Evolutionary conservation across 2,888 invertebrate species (phyloP).

Genomic region (Euplagia quadripunctaria): DNA sequence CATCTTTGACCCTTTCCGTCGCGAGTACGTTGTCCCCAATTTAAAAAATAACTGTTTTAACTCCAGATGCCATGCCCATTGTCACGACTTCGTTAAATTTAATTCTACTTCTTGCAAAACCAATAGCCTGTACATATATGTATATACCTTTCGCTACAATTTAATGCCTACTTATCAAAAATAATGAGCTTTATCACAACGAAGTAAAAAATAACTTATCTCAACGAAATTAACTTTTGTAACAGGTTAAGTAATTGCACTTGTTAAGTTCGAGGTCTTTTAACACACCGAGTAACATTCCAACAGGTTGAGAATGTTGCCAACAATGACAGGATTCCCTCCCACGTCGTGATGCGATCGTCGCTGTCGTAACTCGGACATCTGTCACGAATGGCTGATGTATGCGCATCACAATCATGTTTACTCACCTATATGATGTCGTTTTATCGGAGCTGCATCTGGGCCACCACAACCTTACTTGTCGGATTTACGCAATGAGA

Average conservation of each 20-base stretch:
- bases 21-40: background rate
- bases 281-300: slow-evolving; percentile 25
- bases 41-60: background rate
- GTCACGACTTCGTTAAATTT: background rate
- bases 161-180: background rate
- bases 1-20: background rate
- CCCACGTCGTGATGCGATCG: slow-evolving; percentile 45
- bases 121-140: background rate
- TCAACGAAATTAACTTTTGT: background rate
- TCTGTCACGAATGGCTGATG: slow-evolving; percentile 73
- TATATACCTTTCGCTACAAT: background rate
- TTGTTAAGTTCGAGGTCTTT: slow-evolving; percentile 55
- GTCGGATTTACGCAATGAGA: slow-evolving; percentile 22
- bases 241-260: slow-evolving; percentile 50
- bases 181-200: background rate
- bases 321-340: slow-evolving; percentile 51
- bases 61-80: background rate
- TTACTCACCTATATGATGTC: slow-evolving; percentile 48
- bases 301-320: slow-evolving; percentile 30
- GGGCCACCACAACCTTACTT: slow-evolving; percentile 29
- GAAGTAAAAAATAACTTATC: background rate
- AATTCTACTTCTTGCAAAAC: no score
- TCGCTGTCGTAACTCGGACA: slow-evolving; percentile 72
- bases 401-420: slow-evolving; percentile 67
- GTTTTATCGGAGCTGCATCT: slow-evolving; percentile 53